phyloP scores from a whole-genome alignment of 2,797 vertebrate genomes.

The Artibeus jamaicensis region DNA sequence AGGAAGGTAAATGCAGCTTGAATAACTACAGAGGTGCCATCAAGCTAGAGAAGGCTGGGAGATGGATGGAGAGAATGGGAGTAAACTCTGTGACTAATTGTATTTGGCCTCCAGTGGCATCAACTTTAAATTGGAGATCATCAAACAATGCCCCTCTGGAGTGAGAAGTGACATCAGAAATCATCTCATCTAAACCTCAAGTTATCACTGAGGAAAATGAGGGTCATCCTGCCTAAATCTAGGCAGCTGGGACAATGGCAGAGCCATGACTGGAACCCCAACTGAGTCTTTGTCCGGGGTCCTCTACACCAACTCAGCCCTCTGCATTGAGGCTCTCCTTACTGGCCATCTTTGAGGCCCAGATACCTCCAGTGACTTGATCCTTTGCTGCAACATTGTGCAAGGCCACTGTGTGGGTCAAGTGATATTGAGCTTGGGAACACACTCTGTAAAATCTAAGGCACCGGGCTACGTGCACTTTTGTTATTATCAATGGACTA shows the following conservation, averaged over 20 bases:
- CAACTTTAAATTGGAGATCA: background rate
- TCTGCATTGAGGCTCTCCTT: background rate
- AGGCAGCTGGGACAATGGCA: background rate
- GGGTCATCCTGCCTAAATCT: background rate
- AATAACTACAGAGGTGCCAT: background rate
- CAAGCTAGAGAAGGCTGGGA: background rate
- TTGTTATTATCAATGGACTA: background rate
- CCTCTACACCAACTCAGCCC: background rate
- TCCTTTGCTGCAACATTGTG: background rate
- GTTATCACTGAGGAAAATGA: background rate
- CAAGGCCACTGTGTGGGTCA: background rate
- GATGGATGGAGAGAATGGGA: background rate
- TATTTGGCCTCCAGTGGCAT: background rate
- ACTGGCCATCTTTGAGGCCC: background rate
- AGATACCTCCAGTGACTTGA: background rate
- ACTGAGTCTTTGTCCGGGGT: background rate
- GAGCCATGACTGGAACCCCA: background rate
- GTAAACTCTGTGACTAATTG: background rate
- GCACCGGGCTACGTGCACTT: background rate
- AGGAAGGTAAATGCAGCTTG: slow-evolving; percentile 57
- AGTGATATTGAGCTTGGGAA: background rate
- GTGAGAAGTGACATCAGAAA: background rate
- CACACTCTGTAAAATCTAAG: background rate
- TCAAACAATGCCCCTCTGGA: background rate
- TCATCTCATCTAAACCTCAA: background rate